Evolutionary conservation across 2,888 invertebrate species (phyloP).

Genomic region (Pachycephus smyrnensis): DNA sequence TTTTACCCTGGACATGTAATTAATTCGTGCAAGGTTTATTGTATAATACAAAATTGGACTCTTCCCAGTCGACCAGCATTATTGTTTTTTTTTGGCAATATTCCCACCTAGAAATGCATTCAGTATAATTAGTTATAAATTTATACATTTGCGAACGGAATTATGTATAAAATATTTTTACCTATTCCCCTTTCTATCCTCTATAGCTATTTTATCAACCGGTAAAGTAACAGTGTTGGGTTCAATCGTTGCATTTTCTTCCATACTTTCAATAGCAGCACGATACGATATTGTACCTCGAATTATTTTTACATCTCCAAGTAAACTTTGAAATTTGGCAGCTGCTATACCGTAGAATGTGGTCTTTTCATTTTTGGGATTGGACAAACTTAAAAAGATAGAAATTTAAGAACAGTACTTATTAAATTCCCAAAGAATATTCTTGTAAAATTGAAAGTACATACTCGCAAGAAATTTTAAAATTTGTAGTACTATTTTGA

Average conservation of each 20-base stretch:
- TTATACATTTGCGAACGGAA: neutral
- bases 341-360: slow-evolving; percentile 55
- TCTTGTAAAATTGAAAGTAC: slow-evolving; percentile 40
- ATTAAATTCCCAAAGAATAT: neutral
- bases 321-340: slow-evolving; percentile 40
- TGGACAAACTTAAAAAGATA: slow-evolving; percentile 40
- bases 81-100: neutral
- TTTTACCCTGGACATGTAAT: neutral
- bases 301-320: slow-evolving; percentile 33
- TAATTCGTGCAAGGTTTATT: neutral
- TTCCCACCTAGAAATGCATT: neutral
- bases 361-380: slow-evolving; percentile 36
- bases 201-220: slow-evolving; percentile 50
- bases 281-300: slow-evolving; percentile 47
- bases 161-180: slow-evolving; percentile 13
- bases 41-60: neutral
- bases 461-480: slow-evolving; percentile 69
- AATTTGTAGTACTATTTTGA: slow-evolving; percentile 62
- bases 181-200: slow-evolving; percentile 59
- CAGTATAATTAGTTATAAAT: neutral
- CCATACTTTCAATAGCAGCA: slow-evolving; percentile 28
- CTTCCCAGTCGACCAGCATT: neutral
- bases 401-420: slow-evolving; percentile 14
- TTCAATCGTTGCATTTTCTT: slow-evolving; percentile 35
- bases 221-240: slow-evolving; percentile 36